Evolutionary conservation across 2,113 vertebrate species (phyloP).

Genomic region (Chloebia gouldiae): DNA sequence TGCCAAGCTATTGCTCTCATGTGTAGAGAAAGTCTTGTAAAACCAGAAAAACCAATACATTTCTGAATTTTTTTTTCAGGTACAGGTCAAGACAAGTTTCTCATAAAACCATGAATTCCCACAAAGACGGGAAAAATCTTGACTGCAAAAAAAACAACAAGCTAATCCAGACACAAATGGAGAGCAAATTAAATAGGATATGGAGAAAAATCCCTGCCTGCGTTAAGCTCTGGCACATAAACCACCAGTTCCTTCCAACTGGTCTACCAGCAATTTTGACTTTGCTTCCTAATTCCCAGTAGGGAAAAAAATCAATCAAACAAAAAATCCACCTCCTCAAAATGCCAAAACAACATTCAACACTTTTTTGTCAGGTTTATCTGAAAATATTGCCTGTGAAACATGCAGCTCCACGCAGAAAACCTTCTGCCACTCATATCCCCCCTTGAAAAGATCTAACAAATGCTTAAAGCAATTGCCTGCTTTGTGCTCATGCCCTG

Average conservation of each 20-base stretch:
- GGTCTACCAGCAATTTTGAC: neutral
- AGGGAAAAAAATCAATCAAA: neutral
- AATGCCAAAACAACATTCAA: neutral
- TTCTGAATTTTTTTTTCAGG: conserved; percentile 16
- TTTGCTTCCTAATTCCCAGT: neutral
- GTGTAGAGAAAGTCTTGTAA: neutral
- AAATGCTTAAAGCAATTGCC: neutral
- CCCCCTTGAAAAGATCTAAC: neutral
- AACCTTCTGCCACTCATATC: neutral
- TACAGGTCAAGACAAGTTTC: conserved; percentile 9
- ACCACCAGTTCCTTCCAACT: neutral
- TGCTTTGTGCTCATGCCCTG: neutral
- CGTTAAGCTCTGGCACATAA: neutral
- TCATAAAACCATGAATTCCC: neutral
- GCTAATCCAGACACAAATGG: neutral
- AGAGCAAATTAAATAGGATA: neutral
- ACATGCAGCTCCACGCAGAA: neutral
- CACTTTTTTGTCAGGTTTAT: neutral
- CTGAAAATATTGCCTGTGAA: neutral
- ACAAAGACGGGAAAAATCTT: neutral
- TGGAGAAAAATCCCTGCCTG: neutral
- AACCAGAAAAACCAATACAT: neutral
- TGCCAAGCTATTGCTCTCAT: neutral
- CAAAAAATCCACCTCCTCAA: neutral
- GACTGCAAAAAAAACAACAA: neutral